phyloP scores from a whole-genome alignment of 2,113 vertebrate species.

The Arothron firmamentum region DNA sequence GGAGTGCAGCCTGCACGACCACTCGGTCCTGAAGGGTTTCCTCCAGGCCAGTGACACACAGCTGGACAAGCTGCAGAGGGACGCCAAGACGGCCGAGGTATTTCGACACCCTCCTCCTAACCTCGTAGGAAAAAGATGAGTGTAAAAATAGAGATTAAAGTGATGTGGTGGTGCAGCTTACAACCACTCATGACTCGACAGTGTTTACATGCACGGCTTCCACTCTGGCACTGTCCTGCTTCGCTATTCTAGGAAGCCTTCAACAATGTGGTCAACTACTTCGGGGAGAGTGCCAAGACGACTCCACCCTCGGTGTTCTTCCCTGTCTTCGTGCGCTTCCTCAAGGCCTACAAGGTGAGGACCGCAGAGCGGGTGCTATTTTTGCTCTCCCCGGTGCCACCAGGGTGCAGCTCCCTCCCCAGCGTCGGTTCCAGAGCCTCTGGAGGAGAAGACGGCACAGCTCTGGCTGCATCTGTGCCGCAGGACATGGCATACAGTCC shows the following conservation, averaged over 20 bases:
- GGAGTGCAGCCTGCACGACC: conserved; percentile 89
- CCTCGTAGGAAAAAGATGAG: conserved; percentile 1
- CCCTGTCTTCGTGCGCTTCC: conserved; percentile 93
- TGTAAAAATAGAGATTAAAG: conserved; percentile 21
- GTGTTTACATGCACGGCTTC: conserved; percentile 46
- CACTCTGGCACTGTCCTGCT: conserved; percentile 26
- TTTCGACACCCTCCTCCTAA: not conserved
- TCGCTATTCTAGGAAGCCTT: conserved; percentile 85
- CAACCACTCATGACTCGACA: conserved; percentile 17
- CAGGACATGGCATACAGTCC: conserved; percentile 62
- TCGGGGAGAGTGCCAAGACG: conserved; percentile 93
- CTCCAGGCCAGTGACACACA: conserved; percentile 80
- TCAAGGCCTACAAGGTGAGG: conserved; percentile 93
- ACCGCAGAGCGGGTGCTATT: not conserved
- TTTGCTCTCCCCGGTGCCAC: not conserved
- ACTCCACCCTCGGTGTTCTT: conserved; percentile 95
- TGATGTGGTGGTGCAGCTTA: conserved; percentile 8
- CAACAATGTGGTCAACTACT: conserved; percentile 90
- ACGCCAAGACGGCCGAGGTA: conserved; percentile 89
- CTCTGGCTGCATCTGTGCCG: conserved; percentile 44
- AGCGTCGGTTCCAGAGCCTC: not conserved
- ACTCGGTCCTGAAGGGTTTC: conserved; percentile 84
- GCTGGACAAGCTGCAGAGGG: conserved; percentile 90
- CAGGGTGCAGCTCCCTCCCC: conserved; percentile 7
- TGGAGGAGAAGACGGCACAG: conserved; percentile 24